Conservation (phyloP, 2,888 invertebrate species). For the Bombyx huttoni region DNA sequence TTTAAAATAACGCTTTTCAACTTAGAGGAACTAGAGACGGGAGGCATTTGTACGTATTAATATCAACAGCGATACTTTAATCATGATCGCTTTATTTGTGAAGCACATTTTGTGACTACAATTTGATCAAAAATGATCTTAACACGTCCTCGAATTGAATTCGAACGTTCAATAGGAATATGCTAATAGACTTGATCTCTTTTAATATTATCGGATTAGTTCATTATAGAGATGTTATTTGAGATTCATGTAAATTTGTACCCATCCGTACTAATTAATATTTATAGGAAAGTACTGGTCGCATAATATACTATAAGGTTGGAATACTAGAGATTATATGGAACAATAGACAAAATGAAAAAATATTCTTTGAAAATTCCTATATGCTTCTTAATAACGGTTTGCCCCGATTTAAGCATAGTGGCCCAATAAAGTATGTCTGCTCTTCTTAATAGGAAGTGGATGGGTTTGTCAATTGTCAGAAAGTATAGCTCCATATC, state of each 20-base stretch:
- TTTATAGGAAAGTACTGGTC: no score
- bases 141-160: not conserved
- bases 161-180: not conserved
- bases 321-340: no score
- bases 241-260: not conserved
- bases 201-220: not conserved
- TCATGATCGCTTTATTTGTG: not conserved
- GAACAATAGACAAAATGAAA: no score
- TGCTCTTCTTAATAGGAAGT: no score
- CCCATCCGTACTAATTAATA: no score
- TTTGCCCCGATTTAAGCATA: no score
- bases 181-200: not conserved
- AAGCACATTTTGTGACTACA: not conserved
- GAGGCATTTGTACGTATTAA: not conserved
- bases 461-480: no score
- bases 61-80: not conserved
- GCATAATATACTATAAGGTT: no score
- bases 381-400: no score
- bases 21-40: slow-evolving; percentile 9
- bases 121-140: not conserved
- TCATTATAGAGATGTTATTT: not conserved
- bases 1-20: slow-evolving; percentile 8
- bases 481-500: no score
- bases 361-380: no score
- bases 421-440: no score